Evolutionary conservation across 2,113 vertebrate genomes (phyloP).

Genomic region (Ameiurus melas): DNA sequence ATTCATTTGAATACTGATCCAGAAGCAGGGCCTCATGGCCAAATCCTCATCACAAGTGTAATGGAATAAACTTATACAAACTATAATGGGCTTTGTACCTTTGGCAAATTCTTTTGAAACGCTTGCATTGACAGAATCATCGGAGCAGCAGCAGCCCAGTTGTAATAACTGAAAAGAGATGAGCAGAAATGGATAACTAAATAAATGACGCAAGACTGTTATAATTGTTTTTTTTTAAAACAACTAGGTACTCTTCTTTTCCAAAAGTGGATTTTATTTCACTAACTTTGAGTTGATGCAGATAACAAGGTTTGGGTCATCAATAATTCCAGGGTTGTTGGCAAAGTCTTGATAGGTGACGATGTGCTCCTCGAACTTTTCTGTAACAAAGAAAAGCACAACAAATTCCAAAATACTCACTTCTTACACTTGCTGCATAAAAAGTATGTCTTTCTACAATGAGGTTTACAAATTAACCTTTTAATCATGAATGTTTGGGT

Average conservation of each 20-base stretch:
- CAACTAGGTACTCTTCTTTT: background rate
- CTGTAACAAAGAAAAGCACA: conserved; percentile 62
- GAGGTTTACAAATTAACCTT: background rate
- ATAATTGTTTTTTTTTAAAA: background rate
- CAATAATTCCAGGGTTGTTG: conserved; percentile 85
- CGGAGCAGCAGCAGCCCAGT: conserved; percentile 93
- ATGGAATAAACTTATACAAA: background rate
- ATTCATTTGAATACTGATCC: background rate
- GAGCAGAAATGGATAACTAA: background rate
- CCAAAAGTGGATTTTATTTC: background rate
- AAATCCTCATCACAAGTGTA: conserved; percentile 3
- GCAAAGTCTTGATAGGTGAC: conserved; percentile 86
- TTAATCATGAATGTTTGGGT: background rate
- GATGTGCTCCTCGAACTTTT: conserved; percentile 83
- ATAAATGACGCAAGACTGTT: background rate
- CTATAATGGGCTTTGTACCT: conserved; percentile 71
- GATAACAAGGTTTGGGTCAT: conserved; percentile 89
- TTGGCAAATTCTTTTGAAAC: conserved; percentile 88
- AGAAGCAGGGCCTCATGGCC: background rate
- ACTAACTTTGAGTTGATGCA: conserved; percentile 88
- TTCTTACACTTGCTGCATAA: background rate
- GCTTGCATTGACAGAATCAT: conserved; percentile 89
- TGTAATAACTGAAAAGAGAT: conserved; percentile 83
- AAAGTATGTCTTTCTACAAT: background rate
- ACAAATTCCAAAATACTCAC: background rate